Conservation (phyloP, 2,888 invertebrate species). For the Steinernema hermaphroditum region DNA sequence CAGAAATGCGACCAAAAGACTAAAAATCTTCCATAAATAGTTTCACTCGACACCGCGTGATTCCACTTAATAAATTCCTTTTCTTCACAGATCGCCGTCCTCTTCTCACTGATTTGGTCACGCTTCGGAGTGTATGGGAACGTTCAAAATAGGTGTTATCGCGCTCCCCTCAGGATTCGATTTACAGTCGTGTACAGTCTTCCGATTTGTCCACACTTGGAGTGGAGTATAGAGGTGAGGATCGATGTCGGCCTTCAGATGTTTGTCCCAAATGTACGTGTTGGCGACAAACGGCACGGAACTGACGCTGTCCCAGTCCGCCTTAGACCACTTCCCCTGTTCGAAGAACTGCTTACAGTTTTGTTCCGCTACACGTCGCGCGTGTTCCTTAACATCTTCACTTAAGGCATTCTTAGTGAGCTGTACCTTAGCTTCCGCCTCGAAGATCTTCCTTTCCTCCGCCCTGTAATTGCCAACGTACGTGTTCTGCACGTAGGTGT, state of each 20-base stretch:
- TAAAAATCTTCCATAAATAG: too few relatives aligned
- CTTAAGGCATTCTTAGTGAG: background rate
- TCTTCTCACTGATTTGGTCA: too few relatives aligned
- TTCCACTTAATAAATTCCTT: background rate
- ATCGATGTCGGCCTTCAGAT: background rate
- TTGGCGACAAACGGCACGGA: constrained; percentile 34
- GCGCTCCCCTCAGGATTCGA: background rate
- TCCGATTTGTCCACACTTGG: constrained; percentile 52
- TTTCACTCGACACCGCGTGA: too few relatives aligned
- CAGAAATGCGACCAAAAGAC: background rate
- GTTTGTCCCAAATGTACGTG: constrained; percentile 21
- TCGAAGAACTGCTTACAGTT: constrained; percentile 58
- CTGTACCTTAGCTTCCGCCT: constrained; percentile 50
- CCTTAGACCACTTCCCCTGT: constrained; percentile 52
- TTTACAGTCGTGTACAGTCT: too few relatives aligned
- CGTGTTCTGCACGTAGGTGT: constrained; percentile 57
- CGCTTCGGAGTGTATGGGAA: background rate
- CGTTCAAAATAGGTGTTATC: background rate
- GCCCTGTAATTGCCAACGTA: constrained; percentile 59
- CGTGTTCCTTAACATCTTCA: constrained; percentile 50
- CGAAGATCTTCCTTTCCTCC: constrained; percentile 55
- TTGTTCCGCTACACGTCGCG: constrained; percentile 49
- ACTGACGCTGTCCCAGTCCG: constrained; percentile 61
- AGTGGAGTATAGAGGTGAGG: constrained; percentile 48
- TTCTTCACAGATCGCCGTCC: background rate